phyloP scores from a whole-genome alignment of 2,888 invertebrate species.

The Aethes cnicana region DNA sequence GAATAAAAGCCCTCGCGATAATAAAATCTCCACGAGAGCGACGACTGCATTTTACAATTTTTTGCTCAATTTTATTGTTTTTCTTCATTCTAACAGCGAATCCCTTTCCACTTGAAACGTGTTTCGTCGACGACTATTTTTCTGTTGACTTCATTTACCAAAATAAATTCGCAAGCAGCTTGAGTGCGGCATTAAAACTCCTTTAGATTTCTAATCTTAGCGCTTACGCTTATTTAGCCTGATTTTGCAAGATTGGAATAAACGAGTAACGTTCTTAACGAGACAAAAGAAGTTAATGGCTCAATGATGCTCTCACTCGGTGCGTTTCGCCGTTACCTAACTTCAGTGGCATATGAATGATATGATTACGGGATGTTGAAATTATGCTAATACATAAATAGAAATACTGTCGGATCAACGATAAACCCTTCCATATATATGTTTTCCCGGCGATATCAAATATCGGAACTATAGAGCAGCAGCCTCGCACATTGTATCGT shows the following conservation, averaged over 20 bases:
- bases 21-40: constrained; percentile 22
- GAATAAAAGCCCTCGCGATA: constrained; percentile 55
- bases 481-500: constrained; percentile 48
- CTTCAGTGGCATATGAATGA: constrained; percentile 16
- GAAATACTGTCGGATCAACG: constrained; percentile 46
- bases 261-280: not conserved
- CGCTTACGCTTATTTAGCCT: constrained; percentile 19
- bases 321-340: constrained; percentile 20
- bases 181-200: not conserved
- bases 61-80: constrained; percentile 8
- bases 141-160: constrained; percentile 1
- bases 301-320: constrained; percentile 6
- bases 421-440: constrained; percentile 70
- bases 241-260: constrained; percentile 17
- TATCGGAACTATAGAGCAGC: constrained; percentile 48
- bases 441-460: constrained; percentile 68
- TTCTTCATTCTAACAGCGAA: constrained; percentile 9
- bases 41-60: constrained; percentile 21
- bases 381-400: too few relatives aligned
- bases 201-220: constrained; percentile 13
- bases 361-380: too few relatives aligned
- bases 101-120: constrained; percentile 8
- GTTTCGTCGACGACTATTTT: constrained; percentile 5
- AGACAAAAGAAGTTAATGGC: constrained; percentile 19
- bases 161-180: not conserved